Percentiles rank a stretch among this genome's conserved stretches.
Conservation (phyloP, 2,888 invertebrate species). For the Troides aeacus region DNA sequence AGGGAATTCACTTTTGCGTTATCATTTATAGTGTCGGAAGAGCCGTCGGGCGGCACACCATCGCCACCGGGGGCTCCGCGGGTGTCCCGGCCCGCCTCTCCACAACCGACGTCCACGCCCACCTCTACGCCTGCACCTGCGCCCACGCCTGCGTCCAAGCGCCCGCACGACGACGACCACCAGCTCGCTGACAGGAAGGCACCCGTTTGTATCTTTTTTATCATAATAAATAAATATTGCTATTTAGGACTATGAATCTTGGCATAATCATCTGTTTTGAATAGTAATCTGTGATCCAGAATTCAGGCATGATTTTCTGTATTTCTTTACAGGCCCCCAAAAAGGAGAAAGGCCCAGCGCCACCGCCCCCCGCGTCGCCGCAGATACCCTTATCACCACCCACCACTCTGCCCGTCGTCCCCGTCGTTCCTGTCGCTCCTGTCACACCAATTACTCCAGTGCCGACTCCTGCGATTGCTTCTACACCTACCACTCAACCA, state of each 20-base stretch:
- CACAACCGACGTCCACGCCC: constrained; percentile 33
- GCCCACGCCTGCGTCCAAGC: constrained; percentile 52
- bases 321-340: constrained; percentile 80
- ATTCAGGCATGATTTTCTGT: too few species aligned
- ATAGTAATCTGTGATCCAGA: too few species aligned
- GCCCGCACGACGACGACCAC: constrained; percentile 69
- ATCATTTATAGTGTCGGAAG: constrained; percentile 59
- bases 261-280: too few species aligned
- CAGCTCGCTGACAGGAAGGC: constrained; percentile 88
- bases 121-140: constrained; percentile 33
- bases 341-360: constrained; percentile 91
- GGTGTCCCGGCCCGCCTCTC: constrained; percentile 34
- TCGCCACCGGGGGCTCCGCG: constrained; percentile 36
- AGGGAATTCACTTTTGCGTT: neutral
- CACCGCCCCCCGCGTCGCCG: constrained; percentile 79
- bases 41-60: constrained; percentile 43
- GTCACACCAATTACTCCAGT: constrained; percentile 3
- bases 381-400: constrained; percentile 30
- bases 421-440: neutral
- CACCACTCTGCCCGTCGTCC: constrained; percentile 18
- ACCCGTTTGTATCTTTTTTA: constrained; percentile 75
- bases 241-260: too few species aligned
- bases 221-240: too few species aligned
- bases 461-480: neutral
- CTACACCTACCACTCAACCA: constrained; percentile 4